A percentile compares a stretch with the other conserved stretches of the same genome.
phyloP scores from a whole-genome alignment of 2,113 vertebrate genomes.

The Sminthopsis crassicaudata region DNA sequence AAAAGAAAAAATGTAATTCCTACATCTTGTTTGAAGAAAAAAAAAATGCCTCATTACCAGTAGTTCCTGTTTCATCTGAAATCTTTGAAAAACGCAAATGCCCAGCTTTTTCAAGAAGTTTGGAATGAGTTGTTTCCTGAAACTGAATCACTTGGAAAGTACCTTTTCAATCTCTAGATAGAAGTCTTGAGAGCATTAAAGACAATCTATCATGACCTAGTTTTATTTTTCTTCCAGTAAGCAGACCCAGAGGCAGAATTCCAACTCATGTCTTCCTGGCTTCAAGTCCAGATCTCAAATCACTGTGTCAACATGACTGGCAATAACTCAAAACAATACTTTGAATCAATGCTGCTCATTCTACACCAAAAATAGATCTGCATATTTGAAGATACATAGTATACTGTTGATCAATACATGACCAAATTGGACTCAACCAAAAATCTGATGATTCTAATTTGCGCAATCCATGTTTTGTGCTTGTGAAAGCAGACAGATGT shows the following conservation, averaged over 20 bases:
- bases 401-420: neutral
- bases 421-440: neutral
- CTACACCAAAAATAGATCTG: neutral
- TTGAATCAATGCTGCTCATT: neutral
- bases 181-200: neutral
- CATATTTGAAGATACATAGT: neutral
- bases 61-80: neutral
- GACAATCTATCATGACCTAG: neutral
- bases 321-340: neutral
- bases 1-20: neutral
- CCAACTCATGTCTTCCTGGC: neutral
- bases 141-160: neutral
- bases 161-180: neutral
- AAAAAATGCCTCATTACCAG: neutral
- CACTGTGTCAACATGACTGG: neutral
- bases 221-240: neutral
- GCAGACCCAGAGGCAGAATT: neutral
- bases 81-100: neutral
- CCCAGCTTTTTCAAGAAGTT: neutral
- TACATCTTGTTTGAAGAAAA: neutral
- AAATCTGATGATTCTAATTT: neutral
- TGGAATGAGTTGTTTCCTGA: neutral
- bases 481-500: neutral
- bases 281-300: neutral
- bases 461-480: neutral